A percentile compares a stretch with the other conserved stretches of the same genome.
Evolutionary conservation across 2,797 vertebrate genomes (phyloP).

Genomic region (Oryzias dopingdopingensis): DNA sequence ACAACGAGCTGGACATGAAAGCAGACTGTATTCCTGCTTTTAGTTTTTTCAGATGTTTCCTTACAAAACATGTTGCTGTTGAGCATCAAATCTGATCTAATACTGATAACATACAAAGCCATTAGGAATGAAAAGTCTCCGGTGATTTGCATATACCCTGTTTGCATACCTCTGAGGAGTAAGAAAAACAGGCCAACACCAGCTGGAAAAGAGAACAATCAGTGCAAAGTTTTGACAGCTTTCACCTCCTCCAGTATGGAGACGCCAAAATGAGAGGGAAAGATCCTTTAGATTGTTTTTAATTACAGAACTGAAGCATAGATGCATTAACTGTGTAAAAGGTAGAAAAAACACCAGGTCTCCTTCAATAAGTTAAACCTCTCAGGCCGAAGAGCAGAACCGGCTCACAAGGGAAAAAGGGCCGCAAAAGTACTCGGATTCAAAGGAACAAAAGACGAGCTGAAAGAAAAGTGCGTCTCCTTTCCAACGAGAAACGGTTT

Average conservation of each 20-base stretch:
- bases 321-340: conserved; percentile 85
- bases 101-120: conserved; percentile 38
- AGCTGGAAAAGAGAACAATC: conserved; percentile 8
- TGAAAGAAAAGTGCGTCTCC: conserved; percentile 68
- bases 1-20: conserved; percentile 35
- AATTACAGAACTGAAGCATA: conserved; percentile 81
- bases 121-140: conserved; percentile 28
- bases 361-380: conserved; percentile 92
- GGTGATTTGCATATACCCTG: conserved; percentile 41
- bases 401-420: conserved; percentile 78
- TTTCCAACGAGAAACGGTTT: conserved; percentile 53
- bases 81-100: conserved; percentile 25
- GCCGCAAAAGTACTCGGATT: conserved; percentile 66
- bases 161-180: conserved; percentile 34
- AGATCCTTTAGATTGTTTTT: conserved; percentile 81
- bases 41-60: conserved; percentile 23
- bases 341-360: conserved; percentile 87
- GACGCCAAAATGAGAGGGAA: conserved; percentile 64
- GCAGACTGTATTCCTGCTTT: conserved; percentile 36
- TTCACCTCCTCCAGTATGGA: conserved; percentile 29
- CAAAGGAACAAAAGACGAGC: conserved; percentile 59
- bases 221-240: conserved; percentile 16
- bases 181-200: conserved; percentile 15
- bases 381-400: conserved; percentile 68
- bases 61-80: conserved; percentile 45